These are phyloP conservation scores for Pygmarrhopalites habei DNA, from an alignment of 1,140 invertebrate species.

Conservation along the genomic window DNA sequence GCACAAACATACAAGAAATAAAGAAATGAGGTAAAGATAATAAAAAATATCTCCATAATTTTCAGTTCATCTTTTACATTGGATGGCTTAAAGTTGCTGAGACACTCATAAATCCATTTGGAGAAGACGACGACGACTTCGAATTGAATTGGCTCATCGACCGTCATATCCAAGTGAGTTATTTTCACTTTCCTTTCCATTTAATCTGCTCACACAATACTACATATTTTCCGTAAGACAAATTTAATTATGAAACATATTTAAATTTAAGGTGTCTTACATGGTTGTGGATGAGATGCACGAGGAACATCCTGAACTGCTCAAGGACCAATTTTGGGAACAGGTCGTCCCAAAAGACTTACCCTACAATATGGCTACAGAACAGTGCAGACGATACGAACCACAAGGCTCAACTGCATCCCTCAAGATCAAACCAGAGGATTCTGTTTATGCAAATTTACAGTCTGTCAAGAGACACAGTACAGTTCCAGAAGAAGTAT, in stretches of 20 bases:
- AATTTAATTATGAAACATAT: too few relatives aligned
- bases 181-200: too few relatives aligned
- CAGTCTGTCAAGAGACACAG: constrained; percentile 48
- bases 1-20: too few relatives aligned
- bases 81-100: constrained; percentile 94
- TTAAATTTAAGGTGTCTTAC: constrained; percentile 74
- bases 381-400: constrained; percentile 69
- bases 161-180: constrained; percentile 71
- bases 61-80: constrained; percentile 91
- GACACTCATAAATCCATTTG: constrained; percentile 84
- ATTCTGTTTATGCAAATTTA: constrained; percentile 70
- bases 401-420: constrained; percentile 75
- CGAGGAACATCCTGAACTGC: constrained; percentile 76
- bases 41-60: too few relatives aligned
- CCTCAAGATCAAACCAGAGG: constrained; percentile 73
- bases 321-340: constrained; percentile 84
- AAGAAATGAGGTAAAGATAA: too few relatives aligned
- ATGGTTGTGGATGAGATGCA: constrained; percentile 90
- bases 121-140: constrained; percentile 91
- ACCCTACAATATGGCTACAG: constrained; percentile 75
- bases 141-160: constrained; percentile 82
- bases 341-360: constrained; percentile 80
- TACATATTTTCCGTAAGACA: too few relatives aligned
- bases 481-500: constrained; percentile 63
- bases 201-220: too few relatives aligned